Base-by-base conservation (phyloP, 1,140 invertebrate species). In the Plectrocnemia conspersa region DNA sequence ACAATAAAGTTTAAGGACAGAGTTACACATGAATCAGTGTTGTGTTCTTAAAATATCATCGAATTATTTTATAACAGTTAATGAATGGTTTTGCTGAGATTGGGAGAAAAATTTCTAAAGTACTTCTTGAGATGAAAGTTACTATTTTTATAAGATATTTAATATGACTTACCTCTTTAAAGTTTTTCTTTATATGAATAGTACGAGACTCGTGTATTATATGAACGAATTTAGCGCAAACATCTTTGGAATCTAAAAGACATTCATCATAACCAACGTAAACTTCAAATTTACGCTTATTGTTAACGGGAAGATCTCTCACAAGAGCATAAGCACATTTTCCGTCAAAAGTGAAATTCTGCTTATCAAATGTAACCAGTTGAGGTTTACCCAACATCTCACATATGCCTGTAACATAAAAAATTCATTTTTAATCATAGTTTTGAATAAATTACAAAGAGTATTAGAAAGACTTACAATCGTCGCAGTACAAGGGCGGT, bases 251-350 rank as follows among this genome's bases (percentile, higher is more conserved):
- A 45, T 77, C 71, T 22, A 66, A 63, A 29, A 67, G 67, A 58
- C 85, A 86, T 1, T 79, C 75, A 3, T 72, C 77, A 61, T 85
- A 85, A 0, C 79, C 81, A 2, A 79, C 76, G 38, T 81, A 75
- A 29, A 85, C 73, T 75, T 86, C 75, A 70, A 86, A 88, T n/a
- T 78, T 76, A 42, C 83, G 80, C 0, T 79, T 70, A 10, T 68
- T 69, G 1, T 71, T 64, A 1, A 71, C 63, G 6, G 76, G 65
- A 1, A 77, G 68, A 67, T 88, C 82, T 23, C 83, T 69, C 0
- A 86, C 83, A 10, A 88, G 74, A 6, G 90, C 66, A 63, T 91
- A 90, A 0, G 87, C 88, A 65, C 89, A 92, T 64, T 89, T 89
- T 10, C 82, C 84, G 56, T 82, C 78, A 58, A 85, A 84, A 0